Base-by-base conservation (phyloP, 2,888 invertebrate species). In the Machimus atricapillus region DNA sequence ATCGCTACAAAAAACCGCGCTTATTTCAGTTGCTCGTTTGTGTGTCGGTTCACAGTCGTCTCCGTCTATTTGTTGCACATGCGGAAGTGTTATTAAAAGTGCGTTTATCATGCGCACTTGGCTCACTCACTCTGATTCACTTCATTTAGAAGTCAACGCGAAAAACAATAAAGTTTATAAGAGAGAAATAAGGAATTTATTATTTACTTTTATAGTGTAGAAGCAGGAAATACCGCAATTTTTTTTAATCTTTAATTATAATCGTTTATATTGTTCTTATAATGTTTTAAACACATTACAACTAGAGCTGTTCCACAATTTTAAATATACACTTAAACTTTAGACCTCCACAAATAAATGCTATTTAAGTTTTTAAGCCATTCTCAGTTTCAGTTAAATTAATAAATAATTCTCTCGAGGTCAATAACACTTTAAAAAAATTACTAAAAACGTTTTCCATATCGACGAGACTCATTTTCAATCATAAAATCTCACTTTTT, bases 61-160 rank as follows among this genome's bases (percentile, higher is more conserved):
- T 19, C 66, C 66, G 66, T 76, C n/a, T 34, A 34, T 34, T 34
- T 79, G 52, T 79, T 79, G 46, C 79, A 79, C 19, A 82, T 82
- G 82, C 82, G 82, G 82, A 82, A 82, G 82, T 82, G 82, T 37
- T 82, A 37, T 66, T 82, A 79, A 46, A 86, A 66, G 77, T 86
- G 79, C 86, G 86, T 86, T 86, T 81, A 66, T 66, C 79, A 37
- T 86, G 86, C 86, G 86, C 86, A 73, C 73, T 81, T 73, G 58
- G 73, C 86, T 86, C 76, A 56, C 77, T 46, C 73, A 77, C 77
- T 78, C 77, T 86, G 86, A 86, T 86, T 86, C 86, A 86, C 46
- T 56, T 86, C 86, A n/a, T 40, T 78, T 76, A 27, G 31, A 77
- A 85, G 82, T 82, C 58, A 82, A 82, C 66, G 66, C 58, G 34